These are phyloP conservation scores for Oriolus oriolus DNA, from an alignment of 2,113 vertebrate species.

Conservation along the genomic window DNA sequence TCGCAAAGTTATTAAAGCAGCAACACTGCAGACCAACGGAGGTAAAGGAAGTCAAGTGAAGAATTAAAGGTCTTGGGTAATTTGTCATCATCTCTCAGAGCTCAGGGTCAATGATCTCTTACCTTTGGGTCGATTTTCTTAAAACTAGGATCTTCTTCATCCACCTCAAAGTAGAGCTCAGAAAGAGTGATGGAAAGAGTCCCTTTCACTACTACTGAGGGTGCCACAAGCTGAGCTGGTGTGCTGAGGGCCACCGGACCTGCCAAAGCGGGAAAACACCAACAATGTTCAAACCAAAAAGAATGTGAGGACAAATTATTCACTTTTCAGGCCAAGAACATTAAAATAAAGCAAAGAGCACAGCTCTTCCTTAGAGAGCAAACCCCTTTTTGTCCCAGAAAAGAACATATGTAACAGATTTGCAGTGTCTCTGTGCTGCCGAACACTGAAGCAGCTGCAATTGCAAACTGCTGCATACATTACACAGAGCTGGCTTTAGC, in stretches of 20 bases:
- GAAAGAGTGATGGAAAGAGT: slow-evolving; percentile 92
- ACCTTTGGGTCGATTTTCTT: slow-evolving; percentile 97
- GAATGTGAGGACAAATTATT: neutral
- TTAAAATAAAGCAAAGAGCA: neutral
- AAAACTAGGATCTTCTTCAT: slow-evolving; percentile 93
- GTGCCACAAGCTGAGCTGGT: slow-evolving; percentile 89
- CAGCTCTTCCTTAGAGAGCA: neutral
- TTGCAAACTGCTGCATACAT: slow-evolving; percentile 13
- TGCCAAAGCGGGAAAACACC: slow-evolving; percentile 64
- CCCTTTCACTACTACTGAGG: slow-evolving; percentile 85
- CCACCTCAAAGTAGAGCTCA: slow-evolving; percentile 97
- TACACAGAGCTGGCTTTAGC: neutral
- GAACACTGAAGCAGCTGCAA: neutral
- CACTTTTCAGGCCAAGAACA: neutral
- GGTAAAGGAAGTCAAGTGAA: slow-evolving; percentile 28
- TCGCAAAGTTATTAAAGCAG: slow-evolving; percentile 25
- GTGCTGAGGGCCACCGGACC: slow-evolving; percentile 91
- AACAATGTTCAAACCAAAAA: neutral
- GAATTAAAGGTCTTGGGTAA: slow-evolving; percentile 55
- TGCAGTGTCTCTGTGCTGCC: neutral
- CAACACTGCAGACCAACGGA: neutral
- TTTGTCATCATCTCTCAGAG: slow-evolving; percentile 52
- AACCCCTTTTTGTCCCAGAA: neutral
- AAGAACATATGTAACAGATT: slow-evolving; percentile 56
- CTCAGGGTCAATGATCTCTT: slow-evolving; percentile 70